Conservation (phyloP, 2,797 vertebrate genomes). For the Notolepis coatsorum region DNA sequence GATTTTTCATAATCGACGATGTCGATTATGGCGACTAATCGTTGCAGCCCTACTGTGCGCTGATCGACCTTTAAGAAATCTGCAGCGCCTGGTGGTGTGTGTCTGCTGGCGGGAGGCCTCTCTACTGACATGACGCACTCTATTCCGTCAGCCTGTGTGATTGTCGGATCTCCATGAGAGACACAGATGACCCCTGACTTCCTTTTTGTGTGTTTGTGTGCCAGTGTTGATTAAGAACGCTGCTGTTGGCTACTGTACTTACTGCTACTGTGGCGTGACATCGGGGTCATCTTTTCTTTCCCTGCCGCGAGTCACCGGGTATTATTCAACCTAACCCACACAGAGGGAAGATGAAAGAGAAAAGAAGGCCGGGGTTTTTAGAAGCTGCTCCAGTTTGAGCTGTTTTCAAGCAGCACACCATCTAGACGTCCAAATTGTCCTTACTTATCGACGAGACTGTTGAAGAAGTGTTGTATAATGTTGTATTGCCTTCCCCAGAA, state of each 20-base stretch:
- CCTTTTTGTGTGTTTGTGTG: slow-evolving; percentile 7
- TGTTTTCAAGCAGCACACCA: no score
- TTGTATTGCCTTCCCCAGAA: no score
- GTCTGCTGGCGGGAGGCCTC: slow-evolving; percentile 31
- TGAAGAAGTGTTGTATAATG: no score
- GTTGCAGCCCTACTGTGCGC: no score
- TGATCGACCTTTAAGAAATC: slow-evolving; percentile 37
- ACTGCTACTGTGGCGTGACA: no score
- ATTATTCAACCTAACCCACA: slow-evolving; percentile 18
- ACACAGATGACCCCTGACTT: slow-evolving; percentile 25
- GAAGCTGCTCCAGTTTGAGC: no score
- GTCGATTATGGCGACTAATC: no score
- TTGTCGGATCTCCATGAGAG: slow-evolving; percentile 16
- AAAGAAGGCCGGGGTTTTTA: no score
- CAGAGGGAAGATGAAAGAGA: background rate
- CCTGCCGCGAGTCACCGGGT: slow-evolving; percentile 19
- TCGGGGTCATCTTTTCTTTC: slow-evolving; percentile 26
- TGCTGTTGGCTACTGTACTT: slow-evolving; percentile 23
- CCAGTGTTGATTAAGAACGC: slow-evolving; percentile 38
- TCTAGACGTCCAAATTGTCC: no score
- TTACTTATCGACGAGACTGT: no score
- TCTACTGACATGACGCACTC: slow-evolving; percentile 48
- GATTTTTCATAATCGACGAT: no score
- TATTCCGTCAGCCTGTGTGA: slow-evolving; percentile 39
- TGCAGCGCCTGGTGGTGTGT: slow-evolving; percentile 50